Conservation (phyloP, 2,888 invertebrate species). For the Drosophila macrospina region DNA sequence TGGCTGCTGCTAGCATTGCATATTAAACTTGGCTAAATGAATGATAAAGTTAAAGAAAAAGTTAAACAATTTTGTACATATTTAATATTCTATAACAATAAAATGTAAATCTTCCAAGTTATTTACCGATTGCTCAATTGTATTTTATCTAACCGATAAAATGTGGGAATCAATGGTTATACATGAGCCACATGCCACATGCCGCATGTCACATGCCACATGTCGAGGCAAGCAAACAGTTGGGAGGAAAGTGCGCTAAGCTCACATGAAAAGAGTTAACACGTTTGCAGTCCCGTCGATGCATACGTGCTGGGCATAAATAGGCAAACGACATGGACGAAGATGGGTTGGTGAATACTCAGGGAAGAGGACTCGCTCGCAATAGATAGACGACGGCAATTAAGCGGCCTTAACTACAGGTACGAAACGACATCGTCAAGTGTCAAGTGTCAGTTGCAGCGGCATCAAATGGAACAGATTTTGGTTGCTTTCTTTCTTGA, state of each 20-base stretch:
- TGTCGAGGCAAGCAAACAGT: slow-evolving; percentile 43
- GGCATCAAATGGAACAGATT: slow-evolving; percentile 45
- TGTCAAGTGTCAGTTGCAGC: slow-evolving; percentile 32
- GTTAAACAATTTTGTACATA: too few relatives aligned
- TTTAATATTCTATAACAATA: not conserved
- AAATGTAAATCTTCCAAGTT: not conserved
- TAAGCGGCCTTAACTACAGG: slow-evolving; percentile 51
- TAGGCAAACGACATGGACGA: slow-evolving; percentile 8
- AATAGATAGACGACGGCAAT: slow-evolving; percentile 50
- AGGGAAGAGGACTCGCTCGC: not conserved
- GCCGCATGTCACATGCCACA: too few relatives aligned
- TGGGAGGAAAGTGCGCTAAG: slow-evolving; percentile 33
- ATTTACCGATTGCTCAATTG: slow-evolving; percentile 44
- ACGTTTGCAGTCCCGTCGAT: slow-evolving; percentile 32
- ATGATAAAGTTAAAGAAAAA: too few relatives aligned
- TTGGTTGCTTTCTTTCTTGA: slow-evolving; percentile 20
- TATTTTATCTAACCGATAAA: too few relatives aligned
- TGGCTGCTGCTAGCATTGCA: too few relatives aligned
- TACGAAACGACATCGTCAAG: slow-evolving; percentile 29
- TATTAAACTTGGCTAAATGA: too few relatives aligned
- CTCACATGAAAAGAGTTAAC: slow-evolving; percentile 66
- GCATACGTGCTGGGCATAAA: slow-evolving; percentile 62
- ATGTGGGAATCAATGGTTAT: slow-evolving; percentile 66
- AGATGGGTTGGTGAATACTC: not conserved
- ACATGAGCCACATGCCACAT: slow-evolving; percentile 26